These are phyloP conservation scores for Plagodis dolabraria DNA, from an alignment of 2,888 invertebrate genomes.

Conservation along the genomic window DNA sequence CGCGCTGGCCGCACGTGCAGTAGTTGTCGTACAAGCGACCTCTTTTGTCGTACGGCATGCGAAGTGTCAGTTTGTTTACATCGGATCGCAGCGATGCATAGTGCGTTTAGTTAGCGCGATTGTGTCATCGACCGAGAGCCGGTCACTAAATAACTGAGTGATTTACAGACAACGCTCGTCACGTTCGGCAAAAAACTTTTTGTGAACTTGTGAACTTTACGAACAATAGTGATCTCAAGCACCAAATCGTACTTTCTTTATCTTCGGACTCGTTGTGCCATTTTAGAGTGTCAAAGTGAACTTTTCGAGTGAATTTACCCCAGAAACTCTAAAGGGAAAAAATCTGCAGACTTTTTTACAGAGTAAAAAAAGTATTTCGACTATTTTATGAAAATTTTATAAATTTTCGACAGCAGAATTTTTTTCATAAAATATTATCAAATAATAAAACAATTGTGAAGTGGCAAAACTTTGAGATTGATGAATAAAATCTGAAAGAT, in stretches of 20 bases:
- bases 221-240: slow-evolving; percentile 43
- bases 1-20: slow-evolving; percentile 77
- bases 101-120: slow-evolving; percentile 75
- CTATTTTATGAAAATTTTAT: slow-evolving; percentile 8
- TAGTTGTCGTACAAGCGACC: slow-evolving; percentile 70
- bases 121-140: slow-evolving; percentile 78
- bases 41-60: slow-evolving; percentile 74
- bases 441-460: slow-evolving; percentile 29
- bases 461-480: slow-evolving; percentile 24
- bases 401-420: slow-evolving; percentile 6
- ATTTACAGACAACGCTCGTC: slow-evolving; percentile 71
- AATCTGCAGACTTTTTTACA: slow-evolving; percentile 5
- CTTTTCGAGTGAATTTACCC: slow-evolving; percentile 48
- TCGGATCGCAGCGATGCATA: slow-evolving; percentile 73
- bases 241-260: slow-evolving; percentile 65
- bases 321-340: slow-evolving; percentile 28
- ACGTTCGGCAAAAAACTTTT: slow-evolving; percentile 69
- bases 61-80: slow-evolving; percentile 79
- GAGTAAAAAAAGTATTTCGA: slow-evolving; percentile 1
- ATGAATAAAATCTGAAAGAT: slow-evolving; percentile 8
- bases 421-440: slow-evolving; percentile 14
- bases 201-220: slow-evolving; percentile 72
- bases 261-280: slow-evolving; percentile 46
- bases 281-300: slow-evolving; percentile 65
- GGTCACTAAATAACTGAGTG: slow-evolving; percentile 72